These are phyloP conservation scores for Amitus sp. DNA, from an alignment of 2,888 invertebrate species.

Conservation along the genomic window DNA sequence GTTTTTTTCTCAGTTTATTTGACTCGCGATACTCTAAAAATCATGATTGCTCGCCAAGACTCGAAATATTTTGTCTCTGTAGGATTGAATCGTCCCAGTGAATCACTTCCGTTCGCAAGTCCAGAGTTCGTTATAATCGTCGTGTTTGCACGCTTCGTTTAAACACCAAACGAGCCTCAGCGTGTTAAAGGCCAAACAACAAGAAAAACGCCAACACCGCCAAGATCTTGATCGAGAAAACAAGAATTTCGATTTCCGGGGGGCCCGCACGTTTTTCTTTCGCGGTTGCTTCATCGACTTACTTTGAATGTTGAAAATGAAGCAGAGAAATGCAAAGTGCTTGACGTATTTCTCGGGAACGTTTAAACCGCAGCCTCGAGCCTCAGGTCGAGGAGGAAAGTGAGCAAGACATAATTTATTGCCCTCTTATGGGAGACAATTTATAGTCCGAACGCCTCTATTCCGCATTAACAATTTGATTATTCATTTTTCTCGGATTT, in stretches of 20 bases:
- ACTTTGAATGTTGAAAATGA: slow-evolving; percentile 26
- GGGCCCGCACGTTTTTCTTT: neutral
- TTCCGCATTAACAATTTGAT: slow-evolving; percentile 20
- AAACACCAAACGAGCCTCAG: slow-evolving; percentile 6
- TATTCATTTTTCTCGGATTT: slow-evolving; percentile 6
- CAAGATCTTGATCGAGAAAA: too few species aligned
- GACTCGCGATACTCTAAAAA: too few species aligned
- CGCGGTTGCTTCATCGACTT: slow-evolving; percentile 25
- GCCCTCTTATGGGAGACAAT: slow-evolving; percentile 28
- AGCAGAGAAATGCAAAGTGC: slow-evolving; percentile 35
- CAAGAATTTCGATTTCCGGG: neutral
- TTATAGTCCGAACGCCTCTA: slow-evolving; percentile 21
- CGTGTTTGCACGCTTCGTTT: slow-evolving; percentile 10
- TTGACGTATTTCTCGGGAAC: slow-evolving; percentile 36
- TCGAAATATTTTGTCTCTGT: too few species aligned
- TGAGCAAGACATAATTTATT: slow-evolving; percentile 36
- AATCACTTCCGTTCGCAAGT: slow-evolving; percentile 27
- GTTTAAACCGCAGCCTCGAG: slow-evolving; percentile 19
- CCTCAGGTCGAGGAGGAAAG: slow-evolving; percentile 35
- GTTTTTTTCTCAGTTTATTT: too few species aligned
- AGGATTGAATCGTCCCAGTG: slow-evolving; percentile 40
- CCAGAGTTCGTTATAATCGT: slow-evolving; percentile 29
- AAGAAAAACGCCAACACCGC: too few species aligned
- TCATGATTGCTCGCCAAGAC: too few species aligned
- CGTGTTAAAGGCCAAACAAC: too few species aligned